Evolutionary conservation across 2,888 invertebrate species (phyloP), one percentile per base, ranked within the genome.

Genomic region (Arctia plantaginis): DNA sequence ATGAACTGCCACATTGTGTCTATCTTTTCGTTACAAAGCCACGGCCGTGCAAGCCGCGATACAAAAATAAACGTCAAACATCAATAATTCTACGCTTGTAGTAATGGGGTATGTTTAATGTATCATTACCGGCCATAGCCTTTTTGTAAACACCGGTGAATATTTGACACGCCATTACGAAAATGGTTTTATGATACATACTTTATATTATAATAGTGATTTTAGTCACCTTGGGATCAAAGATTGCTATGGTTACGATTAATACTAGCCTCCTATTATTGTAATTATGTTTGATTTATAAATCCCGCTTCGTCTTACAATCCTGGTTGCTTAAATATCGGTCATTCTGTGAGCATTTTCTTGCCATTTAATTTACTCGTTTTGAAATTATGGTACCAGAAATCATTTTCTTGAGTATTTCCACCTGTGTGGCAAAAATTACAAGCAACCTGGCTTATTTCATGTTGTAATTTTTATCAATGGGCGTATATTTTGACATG

Each of bases 111-210:
- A 64, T 44, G 64, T 65, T 71, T 47, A 65, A 65, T 71, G 44
- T 44, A 71, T 65, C n/a, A 62, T 62, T 76, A 84, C 77, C 62
- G 81, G 77, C 69, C 59, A 10, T 33, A 68, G 20, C 74, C 64
- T 82, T 73, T 69, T 30, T 35, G 74, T 80, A 79, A 81, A 79
- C 77, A 80, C 59, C 59, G 68, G 35, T 83, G 71, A 85, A 77
- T 85, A 80, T 81, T 79, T 65, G 55, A 73, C 51, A 55, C 65
- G 35, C 51, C 35, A 69, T 55, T 73, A 69, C 8, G 7, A 23
- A 69, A 55, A 69, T 30, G 65, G 65, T 66, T 69, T 66, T 70
- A 27, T 44, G 41, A 41, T 70, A 70, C 41, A 62, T 44, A 41
- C 13, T 69, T 33, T 39, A 69, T 69, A 20, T 41, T 62, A 62